phyloP scores from a whole-genome alignment of 2,113 vertebrate species.

The Corynorhinus townsendii region DNA sequence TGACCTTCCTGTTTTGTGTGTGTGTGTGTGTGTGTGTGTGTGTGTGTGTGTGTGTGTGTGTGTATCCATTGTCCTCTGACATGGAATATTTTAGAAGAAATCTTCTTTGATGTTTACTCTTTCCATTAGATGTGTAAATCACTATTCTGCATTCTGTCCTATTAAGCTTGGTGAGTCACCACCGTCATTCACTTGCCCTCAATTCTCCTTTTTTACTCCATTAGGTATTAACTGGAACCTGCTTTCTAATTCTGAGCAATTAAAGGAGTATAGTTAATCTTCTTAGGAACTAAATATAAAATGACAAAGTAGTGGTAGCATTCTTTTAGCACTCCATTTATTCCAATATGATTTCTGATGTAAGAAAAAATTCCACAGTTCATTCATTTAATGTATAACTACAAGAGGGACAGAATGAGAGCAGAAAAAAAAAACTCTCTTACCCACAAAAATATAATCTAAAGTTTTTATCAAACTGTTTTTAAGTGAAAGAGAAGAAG shows the following conservation, averaged over 20 bases:
- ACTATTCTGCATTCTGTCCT: neutral
- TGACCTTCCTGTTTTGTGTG: neutral
- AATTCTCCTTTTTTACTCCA: neutral
- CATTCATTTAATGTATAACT: slow-evolving; percentile 19
- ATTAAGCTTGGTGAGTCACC: neutral
- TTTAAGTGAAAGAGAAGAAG: neutral
- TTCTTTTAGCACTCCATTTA: slow-evolving; percentile 50
- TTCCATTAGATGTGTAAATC: neutral
- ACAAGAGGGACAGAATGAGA: neutral
- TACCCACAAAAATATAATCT: neutral
- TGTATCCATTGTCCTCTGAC: neutral
- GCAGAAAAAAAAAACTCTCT: neutral
- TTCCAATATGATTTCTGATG: slow-evolving; percentile 41
- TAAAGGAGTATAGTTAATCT: slow-evolving; percentile 48
- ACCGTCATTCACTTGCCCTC: neutral
- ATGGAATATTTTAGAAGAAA: neutral
- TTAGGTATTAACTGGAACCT: slow-evolving; percentile 47
- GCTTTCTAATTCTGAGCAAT: slow-evolving; percentile 29
- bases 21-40: neutral
- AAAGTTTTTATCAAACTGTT: neutral
- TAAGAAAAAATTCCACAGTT: slow-evolving; percentile 33
- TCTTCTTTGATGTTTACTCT: neutral
- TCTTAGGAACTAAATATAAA: slow-evolving; percentile 25
- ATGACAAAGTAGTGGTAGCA: neutral
- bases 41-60: neutral